A percentile compares a stretch with the other conserved stretches of the same genome.
These are phyloP conservation scores for Excalfactoria chinensis DNA, from an alignment of 2,113 vertebrate genomes.

Conservation along the genomic window DNA sequence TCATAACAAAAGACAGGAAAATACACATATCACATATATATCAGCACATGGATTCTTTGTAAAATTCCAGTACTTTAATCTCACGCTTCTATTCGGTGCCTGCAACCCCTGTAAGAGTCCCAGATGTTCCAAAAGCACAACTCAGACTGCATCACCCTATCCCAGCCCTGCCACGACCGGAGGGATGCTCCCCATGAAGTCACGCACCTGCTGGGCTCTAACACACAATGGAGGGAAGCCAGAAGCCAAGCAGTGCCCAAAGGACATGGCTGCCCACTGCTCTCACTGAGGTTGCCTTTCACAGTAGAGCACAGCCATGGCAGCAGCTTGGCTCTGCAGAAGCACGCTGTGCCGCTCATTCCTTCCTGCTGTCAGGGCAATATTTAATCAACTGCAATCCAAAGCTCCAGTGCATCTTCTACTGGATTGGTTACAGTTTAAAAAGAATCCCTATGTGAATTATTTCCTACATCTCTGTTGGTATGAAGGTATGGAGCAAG, in stretches of 20 bases:
- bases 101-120: background rate
- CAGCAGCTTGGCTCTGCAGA: background rate
- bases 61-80: background rate
- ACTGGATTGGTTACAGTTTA: background rate
- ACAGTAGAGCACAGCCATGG: background rate
- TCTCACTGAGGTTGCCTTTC: background rate
- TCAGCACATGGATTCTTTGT: background rate
- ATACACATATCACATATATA: accelerated
- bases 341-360: background rate
- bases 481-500: background rate
- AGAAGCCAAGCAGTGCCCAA: background rate
- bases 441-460: background rate
- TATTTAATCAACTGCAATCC: background rate
- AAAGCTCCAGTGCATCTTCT: background rate
- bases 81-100: background rate
- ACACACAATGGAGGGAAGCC: background rate
- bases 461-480: background rate
- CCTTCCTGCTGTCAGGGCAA: background rate
- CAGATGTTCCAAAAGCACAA: background rate
- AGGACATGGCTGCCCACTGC: background rate
- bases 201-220: background rate
- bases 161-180: background rate
- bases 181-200: background rate
- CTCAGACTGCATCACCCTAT: background rate
- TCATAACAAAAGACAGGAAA: background rate